Evolutionary conservation across 92 coral and sea anemone genomes (phyloP), one percentile per base, ranked within the genome.

Genomic region (Parazoanthus darwini): DNA sequence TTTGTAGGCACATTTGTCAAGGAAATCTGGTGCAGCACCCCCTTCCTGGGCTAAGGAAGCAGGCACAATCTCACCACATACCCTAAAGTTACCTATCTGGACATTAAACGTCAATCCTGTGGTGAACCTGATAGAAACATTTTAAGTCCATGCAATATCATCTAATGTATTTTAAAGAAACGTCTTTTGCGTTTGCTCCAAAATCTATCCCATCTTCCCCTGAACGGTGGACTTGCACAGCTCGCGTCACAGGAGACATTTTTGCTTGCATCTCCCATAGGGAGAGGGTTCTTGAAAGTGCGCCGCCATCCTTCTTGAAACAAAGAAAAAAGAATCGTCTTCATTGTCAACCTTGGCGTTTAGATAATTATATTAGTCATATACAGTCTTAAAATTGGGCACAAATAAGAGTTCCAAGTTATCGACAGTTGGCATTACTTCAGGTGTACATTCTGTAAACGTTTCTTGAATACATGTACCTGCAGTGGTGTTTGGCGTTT

Each of bases 121-220:
- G 91, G 91, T 29, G 81, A 48, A 71, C 91, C 91, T 71, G 39
- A 42, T 43, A 87, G 87, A 81, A 81, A 89, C 83, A 82, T 82
- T 20, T 48, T 46, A 48, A 38, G 59, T 54, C 88, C 88, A 29
- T 29, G 33, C 33, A 77, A 82, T 89, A n/a, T 89, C 82, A 82
- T 79, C 33, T 29, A 29, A 29, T 29, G 33, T 29, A 29, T 29
- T 29, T 77, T 54, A 71, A 65, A 74, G 76, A 75, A 89, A 89
- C 50, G 33, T 89, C 91, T 48, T 88, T 88, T 36, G 91, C 88
- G 46, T 83, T 82, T 76, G 91, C 91, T 43, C 91, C 91, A 16
- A 79, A 83, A 68, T 83, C 88, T 25, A 89, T 89, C 29, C 91
- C 82, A 74, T 89, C 88, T 71, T 89, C 88, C 37, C 88, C 91